A percentile compares a stretch with the other conserved stretches of the same genome.
These are phyloP conservation scores for Orius insidiosus DNA, from an alignment of 1,140 invertebrate genomes.

Conservation along the genomic window DNA sequence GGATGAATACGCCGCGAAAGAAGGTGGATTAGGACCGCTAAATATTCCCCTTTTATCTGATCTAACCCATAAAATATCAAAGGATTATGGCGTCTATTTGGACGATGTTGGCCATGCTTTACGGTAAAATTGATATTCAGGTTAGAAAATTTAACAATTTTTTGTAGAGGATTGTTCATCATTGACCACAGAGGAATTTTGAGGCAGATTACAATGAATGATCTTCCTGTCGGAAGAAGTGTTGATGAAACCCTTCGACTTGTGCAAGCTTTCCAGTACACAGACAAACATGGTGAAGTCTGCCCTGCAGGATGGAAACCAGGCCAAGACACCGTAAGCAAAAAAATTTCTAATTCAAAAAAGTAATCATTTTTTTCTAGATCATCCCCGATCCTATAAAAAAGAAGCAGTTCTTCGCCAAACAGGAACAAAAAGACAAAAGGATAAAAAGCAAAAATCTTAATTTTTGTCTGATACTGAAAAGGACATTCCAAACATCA, in stretches of 20 bases:
- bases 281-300: slow-evolving; percentile 42
- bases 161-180: slow-evolving; percentile 41
- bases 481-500: too few relatives aligned
- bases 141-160: neutral
- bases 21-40: slow-evolving; percentile 75
- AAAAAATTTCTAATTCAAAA: too few relatives aligned
- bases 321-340: slow-evolving; percentile 35
- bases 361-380: slow-evolving; percentile 39
- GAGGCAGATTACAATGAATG: slow-evolving; percentile 53
- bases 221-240: slow-evolving; percentile 47
- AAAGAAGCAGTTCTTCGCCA: slow-evolving; percentile 28
- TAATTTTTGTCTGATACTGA: too few relatives aligned
- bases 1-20: slow-evolving; percentile 82
- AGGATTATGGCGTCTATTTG: slow-evolving; percentile 82
- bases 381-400: slow-evolving; percentile 55
- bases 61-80: slow-evolving; percentile 76
- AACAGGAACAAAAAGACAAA: slow-evolving; percentile 14
- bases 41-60: slow-evolving; percentile 84
- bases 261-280: slow-evolving; percentile 53
- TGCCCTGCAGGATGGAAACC: slow-evolving; percentile 59
- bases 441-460: neutral
- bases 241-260: slow-evolving; percentile 49
- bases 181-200: slow-evolving; percentile 45
- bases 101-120: slow-evolving; percentile 69
- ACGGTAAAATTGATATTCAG: slow-evolving; percentile 35